Evolutionary conservation across 2,888 invertebrate genomes (phyloP).

Genomic region (Eupithecia inturbata): DNA sequence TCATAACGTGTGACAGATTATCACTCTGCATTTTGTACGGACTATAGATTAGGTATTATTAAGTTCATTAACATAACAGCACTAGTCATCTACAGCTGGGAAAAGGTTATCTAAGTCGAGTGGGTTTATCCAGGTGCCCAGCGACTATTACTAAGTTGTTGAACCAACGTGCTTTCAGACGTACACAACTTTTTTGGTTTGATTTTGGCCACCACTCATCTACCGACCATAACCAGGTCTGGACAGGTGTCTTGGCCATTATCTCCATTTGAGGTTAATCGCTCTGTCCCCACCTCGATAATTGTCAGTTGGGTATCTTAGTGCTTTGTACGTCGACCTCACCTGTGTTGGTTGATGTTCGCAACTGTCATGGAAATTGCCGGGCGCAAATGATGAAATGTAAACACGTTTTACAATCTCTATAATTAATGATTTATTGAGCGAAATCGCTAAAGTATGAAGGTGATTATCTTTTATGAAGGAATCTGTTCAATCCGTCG

Average conservation of each 20-base stretch:
- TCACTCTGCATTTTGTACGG: no score
- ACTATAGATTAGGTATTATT: no score
- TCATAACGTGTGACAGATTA: no score
- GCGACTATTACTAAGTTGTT: no score
- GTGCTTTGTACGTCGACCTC: background rate
- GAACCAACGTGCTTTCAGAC: no score
- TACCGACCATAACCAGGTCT: background rate
- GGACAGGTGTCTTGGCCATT: background rate
- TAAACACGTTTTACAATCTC: constrained; percentile 43
- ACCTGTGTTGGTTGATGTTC: background rate
- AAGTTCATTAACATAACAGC: no score
- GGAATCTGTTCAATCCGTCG: background rate
- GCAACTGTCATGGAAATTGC: constrained; percentile 1
- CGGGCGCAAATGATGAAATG: constrained; percentile 34
- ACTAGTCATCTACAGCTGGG: no score
- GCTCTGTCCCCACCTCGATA: background rate
- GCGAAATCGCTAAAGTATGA: constrained; percentile 34
- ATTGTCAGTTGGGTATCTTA: background rate
- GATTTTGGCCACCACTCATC: background rate
- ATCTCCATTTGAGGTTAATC: background rate
- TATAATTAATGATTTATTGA: constrained; percentile 42
- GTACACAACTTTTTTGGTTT: background rate
- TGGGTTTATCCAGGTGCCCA: no score
- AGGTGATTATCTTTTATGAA: constrained; percentile 3
- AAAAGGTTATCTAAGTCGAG: no score